Evolutionary conservation across 2,113 vertebrate species (phyloP).

Genomic region (Syrrhaptes paradoxus): DNA sequence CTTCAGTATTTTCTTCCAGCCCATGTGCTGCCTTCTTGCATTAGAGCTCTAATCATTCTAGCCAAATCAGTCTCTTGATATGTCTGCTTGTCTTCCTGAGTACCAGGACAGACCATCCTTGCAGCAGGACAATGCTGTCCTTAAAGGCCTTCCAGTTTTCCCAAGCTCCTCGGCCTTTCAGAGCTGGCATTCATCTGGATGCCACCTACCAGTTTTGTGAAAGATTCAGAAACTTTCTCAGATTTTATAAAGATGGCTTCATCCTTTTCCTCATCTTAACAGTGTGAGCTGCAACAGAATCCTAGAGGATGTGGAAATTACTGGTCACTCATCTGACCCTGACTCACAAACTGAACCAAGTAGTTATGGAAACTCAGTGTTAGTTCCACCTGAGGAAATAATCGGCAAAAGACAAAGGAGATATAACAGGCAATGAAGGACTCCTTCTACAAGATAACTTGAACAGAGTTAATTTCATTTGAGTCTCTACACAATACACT

Average conservation of each 20-base stretch:
- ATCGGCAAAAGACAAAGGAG: neutral
- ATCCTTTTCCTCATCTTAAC: neutral
- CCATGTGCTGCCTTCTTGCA: neutral
- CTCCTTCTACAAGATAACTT: neutral
- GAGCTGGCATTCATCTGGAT: neutral
- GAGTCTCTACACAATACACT: neutral
- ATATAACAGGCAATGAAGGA: neutral
- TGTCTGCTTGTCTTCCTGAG: neutral
- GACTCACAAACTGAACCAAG: neutral
- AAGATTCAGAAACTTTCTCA: neutral
- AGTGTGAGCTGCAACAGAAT: neutral
- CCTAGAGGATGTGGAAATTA: neutral
- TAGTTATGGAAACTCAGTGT: fast-evolving
- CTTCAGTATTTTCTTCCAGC: neutral
- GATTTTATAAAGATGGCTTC: neutral
- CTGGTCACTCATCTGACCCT: neutral
- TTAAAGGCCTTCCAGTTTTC: neutral
- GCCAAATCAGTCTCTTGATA: neutral
- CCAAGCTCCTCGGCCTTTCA: neutral
- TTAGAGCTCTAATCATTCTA: neutral
- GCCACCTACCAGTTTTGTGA: neutral
- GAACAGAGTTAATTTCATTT: neutral
- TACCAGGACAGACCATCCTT: neutral
- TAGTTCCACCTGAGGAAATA: neutral
- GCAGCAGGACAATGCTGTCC: neutral